These are phyloP conservation scores for Pangasianodon gigas DNA, from an alignment of 2,113 vertebrate genomes.

Conservation along the genomic window DNA sequence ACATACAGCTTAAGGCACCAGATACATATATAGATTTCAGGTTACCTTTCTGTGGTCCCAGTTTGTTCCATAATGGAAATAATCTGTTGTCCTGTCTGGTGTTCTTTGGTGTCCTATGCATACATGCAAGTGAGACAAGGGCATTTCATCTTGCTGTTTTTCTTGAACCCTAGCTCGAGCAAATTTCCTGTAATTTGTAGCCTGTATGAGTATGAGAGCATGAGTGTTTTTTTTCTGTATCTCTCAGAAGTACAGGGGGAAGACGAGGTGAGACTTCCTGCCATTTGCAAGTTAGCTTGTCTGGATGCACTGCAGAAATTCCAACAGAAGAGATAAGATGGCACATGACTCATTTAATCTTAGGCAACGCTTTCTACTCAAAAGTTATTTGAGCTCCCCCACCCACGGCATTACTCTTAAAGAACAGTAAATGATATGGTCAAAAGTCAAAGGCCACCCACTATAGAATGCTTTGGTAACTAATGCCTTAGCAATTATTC, in stretches of 20 bases:
- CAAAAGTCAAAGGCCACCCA: background rate
- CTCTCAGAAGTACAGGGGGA: background rate
- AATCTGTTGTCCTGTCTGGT: background rate
- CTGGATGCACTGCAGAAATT: constrained; percentile 47
- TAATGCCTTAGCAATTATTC: background rate
- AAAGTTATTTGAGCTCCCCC: constrained; percentile 32
- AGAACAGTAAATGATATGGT: background rate
- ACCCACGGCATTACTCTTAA: constrained; percentile 24
- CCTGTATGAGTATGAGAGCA: constrained; percentile 6
- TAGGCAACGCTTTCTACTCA: background rate
- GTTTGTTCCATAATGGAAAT: background rate
- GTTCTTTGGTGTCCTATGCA: background rate
- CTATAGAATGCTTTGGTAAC: background rate
- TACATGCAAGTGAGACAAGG: constrained; percentile 4
- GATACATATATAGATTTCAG: background rate
- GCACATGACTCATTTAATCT: constrained; percentile 27
- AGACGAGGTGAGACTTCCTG: constrained; percentile 51
- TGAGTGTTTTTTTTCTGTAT: constrained; percentile 29
- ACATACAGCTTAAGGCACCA: background rate
- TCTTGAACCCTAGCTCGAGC: constrained; percentile 33
- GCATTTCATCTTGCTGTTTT: constrained; percentile 31
- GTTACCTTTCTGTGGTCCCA: constrained; percentile 28
- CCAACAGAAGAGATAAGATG: constrained; percentile 26
- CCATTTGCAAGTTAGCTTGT: constrained; percentile 2
- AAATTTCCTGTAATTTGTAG: constrained; percentile 69